These are phyloP conservation scores for Dasysyrphus albostriatus DNA, from an alignment of 2,888 invertebrate genomes.

Conservation along the genomic window DNA sequence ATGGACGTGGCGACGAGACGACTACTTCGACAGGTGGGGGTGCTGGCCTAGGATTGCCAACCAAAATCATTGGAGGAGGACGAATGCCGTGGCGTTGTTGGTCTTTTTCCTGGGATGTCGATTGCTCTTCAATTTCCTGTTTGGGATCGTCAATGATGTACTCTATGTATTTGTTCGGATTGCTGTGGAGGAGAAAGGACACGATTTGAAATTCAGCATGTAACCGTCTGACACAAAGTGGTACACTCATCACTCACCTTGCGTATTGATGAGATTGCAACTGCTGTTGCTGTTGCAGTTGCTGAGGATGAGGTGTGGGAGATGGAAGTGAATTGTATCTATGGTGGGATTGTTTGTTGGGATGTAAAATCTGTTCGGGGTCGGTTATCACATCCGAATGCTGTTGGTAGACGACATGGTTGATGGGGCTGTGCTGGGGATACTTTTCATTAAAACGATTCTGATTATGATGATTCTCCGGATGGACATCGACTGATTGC, in stretches of 20 bases:
- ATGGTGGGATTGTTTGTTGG: constrained; percentile 75
- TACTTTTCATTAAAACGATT: constrained; percentile 76
- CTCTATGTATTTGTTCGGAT: constrained; percentile 78
- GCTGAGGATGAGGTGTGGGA: constrained; percentile 65
- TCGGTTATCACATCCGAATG: constrained; percentile 73
- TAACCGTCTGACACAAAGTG: constrained; percentile 52
- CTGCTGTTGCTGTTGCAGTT: constrained; percentile 77
- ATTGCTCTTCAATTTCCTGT: constrained; percentile 77
- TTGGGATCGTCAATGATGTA: constrained; percentile 81
- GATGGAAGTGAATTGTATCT: constrained; percentile 68
- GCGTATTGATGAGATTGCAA: constrained; percentile 69
- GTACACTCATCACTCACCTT: constrained; percentile 61
- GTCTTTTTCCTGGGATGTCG: constrained; percentile 80
- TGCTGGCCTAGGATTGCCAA: constrained; percentile 54
- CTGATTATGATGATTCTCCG: constrained; percentile 62
- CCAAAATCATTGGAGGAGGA: constrained; percentile 60
- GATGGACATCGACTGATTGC: constrained; percentile 56
- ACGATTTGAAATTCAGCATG: constrained; percentile 56
- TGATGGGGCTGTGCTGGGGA: constrained; percentile 78
- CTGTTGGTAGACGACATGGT: constrained; percentile 77
- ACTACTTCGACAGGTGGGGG: constrained; percentile 76
- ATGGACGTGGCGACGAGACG: constrained; percentile 78
- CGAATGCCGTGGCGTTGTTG: constrained; percentile 77
- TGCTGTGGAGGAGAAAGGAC: constrained; percentile 56
- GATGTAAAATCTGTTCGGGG: constrained; percentile 68